Base-by-base conservation (phyloP, 92 coral and sea anemone species). In the Virgularia gustaviana region DNA sequence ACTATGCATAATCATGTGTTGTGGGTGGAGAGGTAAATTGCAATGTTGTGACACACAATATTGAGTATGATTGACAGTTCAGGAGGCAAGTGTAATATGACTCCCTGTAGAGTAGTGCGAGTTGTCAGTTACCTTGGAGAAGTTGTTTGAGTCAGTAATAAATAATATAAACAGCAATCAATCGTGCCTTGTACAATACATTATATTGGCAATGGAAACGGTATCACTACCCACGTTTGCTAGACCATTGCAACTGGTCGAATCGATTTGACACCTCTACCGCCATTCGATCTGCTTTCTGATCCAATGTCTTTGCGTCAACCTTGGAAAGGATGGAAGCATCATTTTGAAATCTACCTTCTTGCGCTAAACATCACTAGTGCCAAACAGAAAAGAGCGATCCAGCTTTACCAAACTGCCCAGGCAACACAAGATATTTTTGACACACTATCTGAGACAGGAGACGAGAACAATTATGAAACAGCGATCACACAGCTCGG, bases 241-340 rank as follows among this genome's bases (percentile, higher is more conserved):
- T 22, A 52, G 29, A 30, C 42, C 65, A 58, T 58, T 36, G 65
- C 65, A 58, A 58, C 32, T 58, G 65, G 65, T n/a, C 65, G 65
- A 28, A 58, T 58, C 42, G 65, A 58, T 12, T 58, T 58, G 23
- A 41, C 77, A 28, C 65, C 52, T 0, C 33, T 71, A 7, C n/a
- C 66, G 2, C 35, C 66, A 2, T 70, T 70, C 28, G 49, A 72
- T 43, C 39, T 39, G 4, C 27, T 38, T 35, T 57, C 41, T 0
- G 79, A 73, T 0, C 79, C 79, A 9, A 57, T 55, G 8, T 73
- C 79, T 27, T 32, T 73, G 16, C 41, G 71, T 15, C 71, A 59
- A 33, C 60, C 70, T 5, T 73, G 79, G 79, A 36, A 25, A 16
- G 44, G 36, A 27, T 73, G 71, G 79, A 27, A 41, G 9, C 58